Conservation (phyloP, 64 coral and sea anemone genomes). For the Montipora capricornis region DNA sequence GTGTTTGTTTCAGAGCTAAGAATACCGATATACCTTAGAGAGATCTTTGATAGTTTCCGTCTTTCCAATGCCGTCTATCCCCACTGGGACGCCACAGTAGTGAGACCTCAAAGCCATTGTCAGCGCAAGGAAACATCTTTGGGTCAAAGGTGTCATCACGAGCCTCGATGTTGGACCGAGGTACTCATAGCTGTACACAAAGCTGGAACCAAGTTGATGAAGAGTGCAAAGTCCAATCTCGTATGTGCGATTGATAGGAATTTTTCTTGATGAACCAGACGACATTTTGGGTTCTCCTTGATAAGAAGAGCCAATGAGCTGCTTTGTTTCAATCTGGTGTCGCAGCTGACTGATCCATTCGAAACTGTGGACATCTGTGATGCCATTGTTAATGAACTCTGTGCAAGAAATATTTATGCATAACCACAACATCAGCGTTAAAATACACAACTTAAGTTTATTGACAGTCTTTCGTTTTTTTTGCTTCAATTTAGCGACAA, state of each 20-base stretch:
- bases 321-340: conserved; percentile 74
- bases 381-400: conserved; percentile 78
- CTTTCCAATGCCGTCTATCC: conserved; percentile 83
- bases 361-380: conserved; percentile 66
- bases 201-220: conserved; percentile 76
- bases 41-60: conserved; percentile 92
- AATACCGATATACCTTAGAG: conserved; percentile 68
- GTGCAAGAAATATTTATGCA: background rate
- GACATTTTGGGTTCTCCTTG: conserved; percentile 18
- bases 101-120: conserved; percentile 80
- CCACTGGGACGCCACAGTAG: conserved; percentile 77
- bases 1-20: background rate
- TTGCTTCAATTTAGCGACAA: background rate
- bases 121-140: conserved; percentile 85
- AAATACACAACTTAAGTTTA: background rate
- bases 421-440: background rate
- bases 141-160: conserved; percentile 81
- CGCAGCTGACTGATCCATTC: conserved; percentile 86
- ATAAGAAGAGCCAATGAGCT: conserved; percentile 60
- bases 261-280: background rate
- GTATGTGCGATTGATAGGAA: conserved; percentile 72
- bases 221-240: conserved; percentile 63
- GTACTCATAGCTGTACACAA: conserved; percentile 94
- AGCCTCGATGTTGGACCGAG: conserved; percentile 79
- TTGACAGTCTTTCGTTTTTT: background rate